phyloP scores from a whole-genome alignment of 2,113 vertebrate genomes.

The Cavia porcellus region DNA sequence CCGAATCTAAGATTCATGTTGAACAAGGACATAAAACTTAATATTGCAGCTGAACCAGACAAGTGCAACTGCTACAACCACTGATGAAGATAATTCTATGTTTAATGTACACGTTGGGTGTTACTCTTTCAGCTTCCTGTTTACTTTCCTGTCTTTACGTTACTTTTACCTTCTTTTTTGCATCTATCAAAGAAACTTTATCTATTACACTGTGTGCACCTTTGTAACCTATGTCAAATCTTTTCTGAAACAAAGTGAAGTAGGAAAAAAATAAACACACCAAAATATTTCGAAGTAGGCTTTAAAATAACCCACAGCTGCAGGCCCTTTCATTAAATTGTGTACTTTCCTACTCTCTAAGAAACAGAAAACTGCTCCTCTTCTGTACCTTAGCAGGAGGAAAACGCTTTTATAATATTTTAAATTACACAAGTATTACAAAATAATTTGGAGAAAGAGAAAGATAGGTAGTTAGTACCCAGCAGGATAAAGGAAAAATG shows the following conservation, averaged over 20 bases:
- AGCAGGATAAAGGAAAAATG: constrained; percentile 28
- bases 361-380: constrained; percentile 63
- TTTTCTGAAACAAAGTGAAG: constrained; percentile 57
- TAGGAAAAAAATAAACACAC: constrained; percentile 65
- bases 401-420: constrained; percentile 53
- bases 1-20: not conserved
- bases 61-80: not conserved
- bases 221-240: constrained; percentile 63
- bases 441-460: constrained; percentile 38
- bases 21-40: not conserved
- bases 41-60: not conserved
- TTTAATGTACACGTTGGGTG: not conserved
- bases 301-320: constrained; percentile 62
- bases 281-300: constrained; percentile 65
- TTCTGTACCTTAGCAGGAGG: constrained; percentile 40
- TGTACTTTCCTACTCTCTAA: constrained; percentile 45
- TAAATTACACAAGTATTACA: constrained; percentile 56
- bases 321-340: constrained; percentile 44
- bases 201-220: not conserved
- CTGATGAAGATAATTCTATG: too few species aligned
- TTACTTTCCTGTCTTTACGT: not conserved
- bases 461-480: not conserved
- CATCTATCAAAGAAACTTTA: constrained; percentile 60
- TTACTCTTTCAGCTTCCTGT: not conserved
- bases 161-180: not conserved